Base-by-base conservation (phyloP, 1,140 invertebrate genomes). In the Chionoecetes opilio region DNA sequence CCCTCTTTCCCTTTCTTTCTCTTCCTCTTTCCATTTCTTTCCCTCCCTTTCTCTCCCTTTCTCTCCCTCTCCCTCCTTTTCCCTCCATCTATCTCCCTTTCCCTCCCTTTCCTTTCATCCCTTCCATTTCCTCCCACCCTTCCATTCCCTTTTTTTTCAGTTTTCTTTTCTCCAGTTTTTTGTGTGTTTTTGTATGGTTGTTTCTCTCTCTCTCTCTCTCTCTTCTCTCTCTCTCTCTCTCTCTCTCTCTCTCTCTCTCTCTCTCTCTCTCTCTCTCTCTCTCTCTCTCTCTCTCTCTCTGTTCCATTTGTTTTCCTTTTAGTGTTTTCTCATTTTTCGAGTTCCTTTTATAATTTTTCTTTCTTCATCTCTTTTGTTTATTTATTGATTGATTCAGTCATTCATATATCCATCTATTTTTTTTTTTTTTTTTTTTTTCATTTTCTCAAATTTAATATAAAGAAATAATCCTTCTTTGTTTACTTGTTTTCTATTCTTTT, bases 201-300 rank as follows among this genome's bases (percentile, higher is more conserved):
- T 17, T 53, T 9, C 2, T 53, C 46, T 53, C 8, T 32, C 82
- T n/a, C 32, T 32, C 32, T 32, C 82, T 29, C 82, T 32, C 32
- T n/a, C 34, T 35, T 85, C 29, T 85, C 34, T 35, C 34, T 35
- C 82, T 35, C 29, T 9, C 46, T 53, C 8, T 32, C 82, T n/a
- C 32, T 32, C 32, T 32, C 82, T 29, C 82, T 32, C 32, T n/a
- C 34, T 35, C 34, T 85, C 29, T 85, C 34, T 35, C 34, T 35
- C 82, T 35, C 29, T 85, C 34, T 35, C 29, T 35, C 82, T 35
- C 29, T 35, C 34, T 85, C 34, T 35, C 82, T 35, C 82, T 35
- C 34, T 35, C 82, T 35, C 29, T 85, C 34, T 85, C 34, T 85
- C 34, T 35, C 82, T 85, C 82, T 85, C 82, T 85, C 82, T 85